Base-by-base conservation (phyloP, 2,113 vertebrate species). In the Pangasianodon hypophthalmus region DNA sequence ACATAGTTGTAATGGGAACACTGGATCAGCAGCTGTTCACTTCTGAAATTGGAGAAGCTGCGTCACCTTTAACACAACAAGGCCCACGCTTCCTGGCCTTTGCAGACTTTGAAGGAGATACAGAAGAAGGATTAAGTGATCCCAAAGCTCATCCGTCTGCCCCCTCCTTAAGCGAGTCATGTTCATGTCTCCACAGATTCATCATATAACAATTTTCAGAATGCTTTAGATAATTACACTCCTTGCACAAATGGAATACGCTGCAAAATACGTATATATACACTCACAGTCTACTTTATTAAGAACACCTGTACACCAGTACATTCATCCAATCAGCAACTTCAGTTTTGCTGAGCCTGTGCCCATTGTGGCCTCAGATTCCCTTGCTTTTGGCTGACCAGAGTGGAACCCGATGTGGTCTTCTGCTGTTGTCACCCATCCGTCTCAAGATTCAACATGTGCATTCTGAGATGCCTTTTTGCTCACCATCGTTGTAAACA, bases 41-140 rank as follows among this genome's bases (percentile, higher is more conserved):
- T 93, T 88, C 21, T 96, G 95, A 95, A 96, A 96, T 92, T 84
- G 91, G 95, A 96, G 94, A 93, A 84, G 86, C 62, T 64, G 29
- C 71, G 56, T 91, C 90, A 88, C 80, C 77, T 44, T 86, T 87
- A 90, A 85, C 84, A 93, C 93, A 94, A 94, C 94, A 93, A 90
- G 91, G 86, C 79, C 87, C 85, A 82, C 80, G 92, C 87, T 60
- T 91, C 71, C 85, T 95, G 93, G 93, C 94, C 93, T 96, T 95
- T 93, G 90, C 77, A 88, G 44, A 86, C 82, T 32, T 77, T 50
- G 48, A 60, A 87, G n/a, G 75, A 89, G 83, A 86, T 80, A 14
- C 4, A 13, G 24, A 77, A 75, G 41, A 37, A 52, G 50, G 89
- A 92, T 93, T 84, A 90, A 90, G 54, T 87, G 62, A 84, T 64